Base-by-base conservation (phyloP, 1,140 invertebrate species). In the Hyles vespertilio region DNA sequence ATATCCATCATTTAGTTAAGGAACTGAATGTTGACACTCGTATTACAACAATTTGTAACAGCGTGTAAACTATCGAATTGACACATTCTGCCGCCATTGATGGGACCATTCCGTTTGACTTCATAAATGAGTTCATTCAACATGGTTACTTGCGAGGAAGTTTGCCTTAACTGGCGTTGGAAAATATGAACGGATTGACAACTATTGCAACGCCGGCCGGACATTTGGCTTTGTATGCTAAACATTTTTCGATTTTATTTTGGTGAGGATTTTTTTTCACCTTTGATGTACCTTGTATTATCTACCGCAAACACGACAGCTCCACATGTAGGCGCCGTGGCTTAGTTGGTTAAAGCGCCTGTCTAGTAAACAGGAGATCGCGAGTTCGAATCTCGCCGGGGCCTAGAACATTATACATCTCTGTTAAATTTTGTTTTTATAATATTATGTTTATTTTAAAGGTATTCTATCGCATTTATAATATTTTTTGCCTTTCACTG, bases 261-360 rank as follows among this genome's bases (percentile, higher is more conserved):
- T 22, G 22, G 22, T 22, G 22, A 22, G 22, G 22, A 22, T 1
- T 22, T 22, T 22, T 22, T 22, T 22, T 2, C 22, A 22, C 22
- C 22, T 22, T 22, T 22, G 22, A 22, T 22, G 22, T 22, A 22
- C 22, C 22, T 22, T 22, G 2, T 22, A 22, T 22, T 22, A 22
- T 22, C 22, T 22, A 22, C 22, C 22, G 22, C 22, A 22, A 22
- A 22, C 2, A 22, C 0, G 22, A 22, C 22, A 0, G 22, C 2
- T 7, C 2, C 1, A 1, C 0, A 33, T 62, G 54, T 58, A 32
- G 74, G 74, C 74, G 74, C 74, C 74, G 74, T 77, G 74, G 74
- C 74, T 77, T 84, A 84, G 78, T 84, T 84, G 79, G 81, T 81
- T 84, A 84, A 84, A 84, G 81, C 81, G 77, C 77, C 77, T 81